Evolutionary conservation across 2,113 vertebrate genomes (phyloP), one percentile per base, ranked within the genome.

Genomic region (Ageneiosus marmoratus): DNA sequence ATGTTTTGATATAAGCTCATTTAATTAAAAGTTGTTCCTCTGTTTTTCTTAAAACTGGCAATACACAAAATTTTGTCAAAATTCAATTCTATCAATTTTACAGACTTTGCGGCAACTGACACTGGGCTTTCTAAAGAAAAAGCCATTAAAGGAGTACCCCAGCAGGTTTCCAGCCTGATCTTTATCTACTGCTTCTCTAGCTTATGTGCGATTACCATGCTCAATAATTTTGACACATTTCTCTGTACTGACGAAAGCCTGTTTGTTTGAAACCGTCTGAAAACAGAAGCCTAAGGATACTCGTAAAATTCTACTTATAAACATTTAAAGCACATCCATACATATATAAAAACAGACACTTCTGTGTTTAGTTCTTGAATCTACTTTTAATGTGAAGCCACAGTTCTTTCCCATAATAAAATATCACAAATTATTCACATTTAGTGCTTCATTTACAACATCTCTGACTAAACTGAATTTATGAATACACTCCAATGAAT

Each of bases 21-120:
- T 79, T 78, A 84, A 79, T 69, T 56, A 69, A 83, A 69, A 77
- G 44, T 51, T 75, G 20, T 46, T 58, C n/a, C 60, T 29, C 50
- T 70, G 48, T 56, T 56, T 50, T 50, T 55, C 29, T 24, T 56
- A 65, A 83, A 76, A 53, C 48, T 60, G 24, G 18, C n/a, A 74
- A 56, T 51, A 75, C 44, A 7, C 22, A 18, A n/a, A 27, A 60
- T 48, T 12, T 24, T 8, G n/a, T 53, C n/a, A n/a, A n/a, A n/a
- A 2, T 6, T n/a, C n/a, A 18, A 81, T 73, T 72, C 34, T 58
- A 0, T 60, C 32, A 55, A 5, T 51, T 53, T 53, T 55, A 80
- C 79, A 37, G 48, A 53, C 34, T 70, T 11, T n/a, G 15, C 10
- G 27, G 9, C 34, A 55, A 56, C 79, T n/a, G 34, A 55, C 22